Conservation (phyloP, 1,140 invertebrate genomes). For the Drosophila navojoa region DNA sequence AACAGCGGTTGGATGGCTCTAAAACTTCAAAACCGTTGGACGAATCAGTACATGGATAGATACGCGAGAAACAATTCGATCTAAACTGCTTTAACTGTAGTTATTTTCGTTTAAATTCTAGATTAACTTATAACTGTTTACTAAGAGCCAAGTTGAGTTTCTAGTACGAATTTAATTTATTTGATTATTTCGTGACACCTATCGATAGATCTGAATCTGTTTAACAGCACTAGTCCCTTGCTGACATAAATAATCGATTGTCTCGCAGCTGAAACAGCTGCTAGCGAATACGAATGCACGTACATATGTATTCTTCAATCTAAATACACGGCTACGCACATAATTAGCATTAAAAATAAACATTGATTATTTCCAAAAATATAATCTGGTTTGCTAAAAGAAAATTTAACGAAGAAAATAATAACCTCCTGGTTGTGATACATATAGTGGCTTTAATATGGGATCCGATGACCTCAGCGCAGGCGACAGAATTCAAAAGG, state of each 20-base stretch:
- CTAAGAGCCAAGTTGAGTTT: background rate
- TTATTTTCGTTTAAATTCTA: no score
- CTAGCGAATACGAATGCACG: background rate
- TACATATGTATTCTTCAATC: slow-evolving; percentile 7
- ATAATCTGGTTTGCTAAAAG: slow-evolving; percentile 39
- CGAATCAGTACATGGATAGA: background rate
- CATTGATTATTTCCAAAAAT: slow-evolving; percentile 74
- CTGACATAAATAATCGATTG: slow-evolving; percentile 7
- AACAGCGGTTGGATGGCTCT: background rate
- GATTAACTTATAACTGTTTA: no score
- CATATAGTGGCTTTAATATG: slow-evolving; percentile 52
- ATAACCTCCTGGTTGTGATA: slow-evolving; percentile 54
- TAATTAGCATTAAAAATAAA: slow-evolving; percentile 70
- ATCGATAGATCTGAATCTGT: background rate
- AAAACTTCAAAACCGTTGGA: background rate
- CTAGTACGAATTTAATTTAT: background rate
- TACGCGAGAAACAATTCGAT: no score
- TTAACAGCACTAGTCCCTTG: slow-evolving; percentile 11
- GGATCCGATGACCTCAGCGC: slow-evolving; percentile 74
- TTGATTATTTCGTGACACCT: background rate
- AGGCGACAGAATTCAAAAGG: slow-evolving; percentile 80
- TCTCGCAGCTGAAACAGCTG: slow-evolving; percentile 33
- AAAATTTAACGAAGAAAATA: slow-evolving; percentile 4
- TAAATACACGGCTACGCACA: slow-evolving; percentile 7
- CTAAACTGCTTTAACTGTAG: no score